Percentiles rank a stretch among this genome's conserved stretches.
phyloP scores from a whole-genome alignment of 2,113 vertebrate species.

The Ailuropoda melanoleuca region DNA sequence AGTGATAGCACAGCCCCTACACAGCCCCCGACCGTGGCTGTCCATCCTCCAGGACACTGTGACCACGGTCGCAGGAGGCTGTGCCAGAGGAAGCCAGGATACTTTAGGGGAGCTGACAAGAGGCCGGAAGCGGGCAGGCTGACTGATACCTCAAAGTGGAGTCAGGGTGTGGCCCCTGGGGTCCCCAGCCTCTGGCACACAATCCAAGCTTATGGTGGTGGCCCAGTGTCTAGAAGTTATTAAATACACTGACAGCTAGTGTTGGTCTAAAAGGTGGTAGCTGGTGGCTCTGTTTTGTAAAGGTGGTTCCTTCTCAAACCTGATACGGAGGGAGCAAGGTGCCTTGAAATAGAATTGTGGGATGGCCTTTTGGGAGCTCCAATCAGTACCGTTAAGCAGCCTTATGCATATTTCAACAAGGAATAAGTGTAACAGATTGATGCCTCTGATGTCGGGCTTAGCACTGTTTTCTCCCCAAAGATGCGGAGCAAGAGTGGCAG shows the following conservation, averaged over 20 bases:
- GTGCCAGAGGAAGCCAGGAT: background rate
- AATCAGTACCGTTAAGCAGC: conserved; percentile 45
- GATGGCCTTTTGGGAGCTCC: conserved; percentile 25
- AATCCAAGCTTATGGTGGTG: background rate
- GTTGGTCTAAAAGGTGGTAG: background rate
- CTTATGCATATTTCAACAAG: conserved; percentile 55
- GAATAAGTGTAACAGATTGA: conserved; percentile 48
- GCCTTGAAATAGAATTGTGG: background rate
- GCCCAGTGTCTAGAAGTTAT: background rate
- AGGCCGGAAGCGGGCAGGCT: background rate
- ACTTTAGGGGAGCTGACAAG: background rate
- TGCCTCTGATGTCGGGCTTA: conserved; percentile 25
- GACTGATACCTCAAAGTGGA: background rate
- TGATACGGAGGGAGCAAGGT: conserved; percentile 4
- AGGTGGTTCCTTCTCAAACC: conserved; percentile 31
- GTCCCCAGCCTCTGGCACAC: background rate
- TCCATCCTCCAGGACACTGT: no score
- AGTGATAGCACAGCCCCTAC: background rate
- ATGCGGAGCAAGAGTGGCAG: background rate
- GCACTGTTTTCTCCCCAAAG: background rate
- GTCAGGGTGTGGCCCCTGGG: background rate
- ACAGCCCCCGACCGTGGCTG: no score
- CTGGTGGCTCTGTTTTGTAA: conserved; percentile 8
- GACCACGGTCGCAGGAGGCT: background rate
- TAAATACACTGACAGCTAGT: background rate